Base-by-base conservation (phyloP, 2,888 invertebrate genomes). In the Thumatha senex region DNA sequence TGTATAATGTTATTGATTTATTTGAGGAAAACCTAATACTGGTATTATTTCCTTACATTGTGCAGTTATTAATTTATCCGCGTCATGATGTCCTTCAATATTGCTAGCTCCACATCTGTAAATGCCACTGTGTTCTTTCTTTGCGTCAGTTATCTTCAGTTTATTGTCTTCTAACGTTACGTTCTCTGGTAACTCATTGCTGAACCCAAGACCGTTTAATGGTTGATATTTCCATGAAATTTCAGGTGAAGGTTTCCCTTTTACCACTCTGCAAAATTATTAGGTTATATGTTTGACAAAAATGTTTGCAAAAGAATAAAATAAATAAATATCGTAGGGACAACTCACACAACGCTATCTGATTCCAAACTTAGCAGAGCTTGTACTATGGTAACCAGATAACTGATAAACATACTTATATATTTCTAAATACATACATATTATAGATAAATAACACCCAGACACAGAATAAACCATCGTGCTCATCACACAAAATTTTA, bases 81-180 rank as follows among this genome's bases (percentile, higher is more conserved):
- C 63, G 1, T 54, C 64, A 52, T 76, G 68, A 11, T 61, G 47
- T 0, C 89, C 89, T 24, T 78, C 29, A 13, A 78, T 46, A 46
- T 89, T 90, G 0, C 47, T 51, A 1, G 82, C 89, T 9, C 63
- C 64, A 61, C 90, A 90, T 56, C 66, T 72, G 46, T 86, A 90
- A 0, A 67, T 39, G 0, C 90, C 90, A 1, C 59, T 71, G 34
- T 85, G 79, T 2, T 70, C 56, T 1, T 54, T 62, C 9, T 68
- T 67, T 0, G 72, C 76, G 10, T 74, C 63, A 0, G 68, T 40
- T 47, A 88, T 82, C 42, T 72, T 74, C 0, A 88, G 31, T 29
- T 63, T 69, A 2, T 45, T 65, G 0, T 61, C 68, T 0, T 76
- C 67, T 8, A 58, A 58, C 0, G 46, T 54, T 1, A 82, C 74